phyloP scores from a whole-genome alignment of 1,140 invertebrate genomes.

The Bombus soroeensis region DNA sequence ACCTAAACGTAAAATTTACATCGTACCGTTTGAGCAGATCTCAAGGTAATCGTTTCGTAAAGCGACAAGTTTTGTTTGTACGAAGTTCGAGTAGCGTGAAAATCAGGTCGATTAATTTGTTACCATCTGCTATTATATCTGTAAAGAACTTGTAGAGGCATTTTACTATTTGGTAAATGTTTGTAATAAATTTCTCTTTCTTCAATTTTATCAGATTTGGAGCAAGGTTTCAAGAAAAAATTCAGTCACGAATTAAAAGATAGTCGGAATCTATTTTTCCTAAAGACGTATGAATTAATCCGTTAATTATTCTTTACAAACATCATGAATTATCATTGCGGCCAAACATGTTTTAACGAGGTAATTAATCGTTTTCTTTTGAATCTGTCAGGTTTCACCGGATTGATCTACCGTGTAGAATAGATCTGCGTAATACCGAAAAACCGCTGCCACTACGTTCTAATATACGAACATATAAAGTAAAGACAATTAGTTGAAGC shows the following conservation, averaged over 20 bases:
- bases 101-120: neutral
- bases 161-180: neutral
- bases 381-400: neutral
- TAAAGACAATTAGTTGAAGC: neutral
- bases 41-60: too few species aligned
- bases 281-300: neutral
- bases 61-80: neutral
- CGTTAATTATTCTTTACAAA: neutral
- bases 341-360: too few species aligned
- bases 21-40: too few species aligned
- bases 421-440: neutral
- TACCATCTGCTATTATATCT: neutral
- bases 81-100: neutral
- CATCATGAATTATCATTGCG: too few species aligned
- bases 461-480: neutral
- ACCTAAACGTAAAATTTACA: too few species aligned
- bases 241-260: neutral
- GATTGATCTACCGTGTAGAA: neutral
- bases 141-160: neutral
- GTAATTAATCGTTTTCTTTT: too few species aligned
- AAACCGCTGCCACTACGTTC: conserved; percentile 15
- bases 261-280: neutral
- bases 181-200: neutral
- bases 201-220: neutral
- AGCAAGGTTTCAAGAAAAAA: too few species aligned